Conservation (phyloP, 2,888 invertebrate species). For the Himalopsyche japonica region DNA sequence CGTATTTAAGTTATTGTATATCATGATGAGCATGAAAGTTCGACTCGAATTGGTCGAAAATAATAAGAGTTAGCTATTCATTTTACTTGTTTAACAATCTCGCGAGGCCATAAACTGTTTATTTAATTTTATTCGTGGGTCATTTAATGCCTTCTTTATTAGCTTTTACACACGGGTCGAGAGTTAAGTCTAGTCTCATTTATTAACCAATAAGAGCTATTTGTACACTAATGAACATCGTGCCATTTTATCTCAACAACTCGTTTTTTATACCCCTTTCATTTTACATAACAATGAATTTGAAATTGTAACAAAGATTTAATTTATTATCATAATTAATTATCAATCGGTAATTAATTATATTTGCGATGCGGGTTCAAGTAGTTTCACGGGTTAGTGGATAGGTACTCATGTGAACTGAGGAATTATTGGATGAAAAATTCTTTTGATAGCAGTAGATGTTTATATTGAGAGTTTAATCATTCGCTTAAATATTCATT, state of each 20-base stretch:
- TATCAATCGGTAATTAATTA: too few species aligned
- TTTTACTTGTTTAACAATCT: not conserved
- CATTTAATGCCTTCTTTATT: constrained; percentile 34
- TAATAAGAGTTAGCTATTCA: not conserved
- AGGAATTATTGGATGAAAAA: too few species aligned
- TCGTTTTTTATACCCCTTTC: too few species aligned
- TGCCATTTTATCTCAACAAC: not conserved
- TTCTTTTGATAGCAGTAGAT: too few species aligned
- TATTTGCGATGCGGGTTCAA: too few species aligned
- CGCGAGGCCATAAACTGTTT: constrained; percentile 23
- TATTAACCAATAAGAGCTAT: constrained; percentile 33
- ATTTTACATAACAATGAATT: too few species aligned
- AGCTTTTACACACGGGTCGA: constrained; percentile 31
- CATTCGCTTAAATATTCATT: too few species aligned
- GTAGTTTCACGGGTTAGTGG: too few species aligned
- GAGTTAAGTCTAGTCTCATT: constrained; percentile 26
- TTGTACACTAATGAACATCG: constrained; percentile 29
- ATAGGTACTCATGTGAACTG: too few species aligned
- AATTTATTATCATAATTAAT: too few species aligned
- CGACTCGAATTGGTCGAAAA: not conserved
- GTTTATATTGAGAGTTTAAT: too few species aligned
- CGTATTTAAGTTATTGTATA: not conserved
- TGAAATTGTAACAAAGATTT: too few species aligned
- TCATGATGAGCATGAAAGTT: not conserved
- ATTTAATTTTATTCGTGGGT: constrained; percentile 34